Evolutionary conservation across 2,888 invertebrate genomes (phyloP), one percentile per base, ranked within the genome.

Genomic region (Disparrhopalites patrizii): DNA sequence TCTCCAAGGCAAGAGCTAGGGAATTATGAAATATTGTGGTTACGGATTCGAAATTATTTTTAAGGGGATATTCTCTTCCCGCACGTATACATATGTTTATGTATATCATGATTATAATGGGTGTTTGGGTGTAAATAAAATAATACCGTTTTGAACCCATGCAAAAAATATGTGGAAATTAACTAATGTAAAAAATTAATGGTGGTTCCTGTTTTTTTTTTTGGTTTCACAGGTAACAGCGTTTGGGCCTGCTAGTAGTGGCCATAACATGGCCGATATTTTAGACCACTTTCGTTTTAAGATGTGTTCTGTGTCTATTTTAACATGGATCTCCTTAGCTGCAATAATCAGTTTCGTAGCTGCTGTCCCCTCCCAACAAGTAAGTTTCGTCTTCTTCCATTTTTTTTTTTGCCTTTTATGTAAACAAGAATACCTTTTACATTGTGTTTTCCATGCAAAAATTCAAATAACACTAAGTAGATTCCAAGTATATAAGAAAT

Each of bases 191-290:
- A 43, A 10, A n/a, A 20, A 23, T 47, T 47, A 7, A 20, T 4
- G 25, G 1, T 58, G 23, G 23, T 40, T n/a, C 20, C 3, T n/a
- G 25, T 60, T 62, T 55, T 63, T 66, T 55, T 64, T 67, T 65
- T 63, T 68, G 60, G 68, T 64, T 66, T 71, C 69, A 13, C 70
- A 75, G 75, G 73, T 71, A 70, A 73, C 65, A 72, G 67, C 69
- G 57, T 31, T 56, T 65, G 62, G 67, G 72, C 70, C 70, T 73
- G 62, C 50, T 68, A 68, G 68, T 66, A 70, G 70, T 70, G 75
- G 75, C 73, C 75, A 67, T 75, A 73, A 52, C 43, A 75, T 75
- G 75, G 75, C 72, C 72, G 70, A 70, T 73, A 72, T 73, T 73
- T 71, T 73, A 70, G 70, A 68, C 68, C 62, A 60, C 36, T 52